Percentiles rank a stretch among this genome's conserved stretches.
Evolutionary conservation across 2,888 invertebrate species (phyloP).

Genomic region (Cheiracanthium punctorium): DNA sequence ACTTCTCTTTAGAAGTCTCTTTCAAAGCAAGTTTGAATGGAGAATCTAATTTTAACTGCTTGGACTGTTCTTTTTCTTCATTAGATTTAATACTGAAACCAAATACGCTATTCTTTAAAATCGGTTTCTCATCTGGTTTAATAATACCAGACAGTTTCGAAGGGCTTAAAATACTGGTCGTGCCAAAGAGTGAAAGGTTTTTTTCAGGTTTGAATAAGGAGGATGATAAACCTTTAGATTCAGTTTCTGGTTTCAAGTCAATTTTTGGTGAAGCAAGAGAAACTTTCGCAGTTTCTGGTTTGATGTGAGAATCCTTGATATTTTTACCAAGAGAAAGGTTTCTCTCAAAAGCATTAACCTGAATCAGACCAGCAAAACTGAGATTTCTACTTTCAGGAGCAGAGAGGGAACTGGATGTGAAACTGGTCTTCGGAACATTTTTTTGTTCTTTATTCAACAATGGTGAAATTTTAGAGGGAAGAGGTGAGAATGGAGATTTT

Average conservation of each 20-base stretch:
- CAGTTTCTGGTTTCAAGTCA: not conserved
- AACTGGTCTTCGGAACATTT: not conserved
- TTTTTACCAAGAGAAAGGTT: conserved; percentile 8
- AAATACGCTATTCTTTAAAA: conserved; percentile 11
- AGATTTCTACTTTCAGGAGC: not conserved
- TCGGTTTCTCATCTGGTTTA: conserved; percentile 11
- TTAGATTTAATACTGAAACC: not conserved
- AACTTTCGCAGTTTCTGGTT: not conserved
- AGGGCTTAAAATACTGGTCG: not conserved
- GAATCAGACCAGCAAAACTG: conserved; percentile 49
- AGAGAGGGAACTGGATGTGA: not conserved
- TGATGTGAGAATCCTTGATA: not conserved
- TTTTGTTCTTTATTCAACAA: not conserved
- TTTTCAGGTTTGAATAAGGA: not conserved
- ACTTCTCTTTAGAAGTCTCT: not conserved
- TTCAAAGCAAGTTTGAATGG: not conserved
- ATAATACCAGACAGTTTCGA: not conserved
- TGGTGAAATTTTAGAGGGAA: not conserved
- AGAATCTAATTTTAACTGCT: conserved; percentile 10
- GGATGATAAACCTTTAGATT: not conserved
- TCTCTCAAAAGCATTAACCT: conserved; percentile 22
- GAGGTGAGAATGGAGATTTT: not conserved
- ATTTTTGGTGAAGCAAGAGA: not conserved
- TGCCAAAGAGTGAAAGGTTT: not conserved
- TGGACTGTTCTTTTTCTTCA: not conserved